Evolutionary conservation across 2,797 vertebrate genomes (phyloP).

Genomic region (Melanotaenia parkinsoni): DNA sequence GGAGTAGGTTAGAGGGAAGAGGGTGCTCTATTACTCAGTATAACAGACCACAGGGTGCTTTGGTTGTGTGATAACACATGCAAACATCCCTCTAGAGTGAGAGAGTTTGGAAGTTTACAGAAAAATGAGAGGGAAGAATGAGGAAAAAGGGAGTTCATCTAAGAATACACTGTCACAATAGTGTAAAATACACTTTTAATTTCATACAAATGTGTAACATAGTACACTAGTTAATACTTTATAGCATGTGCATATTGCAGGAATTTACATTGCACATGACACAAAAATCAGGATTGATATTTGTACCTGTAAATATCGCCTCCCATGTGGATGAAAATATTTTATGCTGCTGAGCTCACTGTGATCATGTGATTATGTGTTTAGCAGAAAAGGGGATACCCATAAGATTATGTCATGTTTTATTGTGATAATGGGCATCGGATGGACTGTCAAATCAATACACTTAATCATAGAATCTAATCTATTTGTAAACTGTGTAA

Average conservation of each 20-base stretch:
- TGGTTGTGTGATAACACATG: conserved; percentile 24
- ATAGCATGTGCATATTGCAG: neutral
- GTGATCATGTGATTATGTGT: no score
- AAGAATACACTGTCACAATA: neutral
- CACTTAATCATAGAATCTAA: no score
- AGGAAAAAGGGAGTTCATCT: conserved; percentile 10
- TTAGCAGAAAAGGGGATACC: no score
- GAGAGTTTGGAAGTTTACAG: conserved; percentile 12
- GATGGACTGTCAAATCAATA: no score
- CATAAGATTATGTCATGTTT: no score
- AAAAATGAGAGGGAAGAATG: conserved; percentile 31
- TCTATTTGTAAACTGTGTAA: no score
- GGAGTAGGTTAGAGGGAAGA: conserved; percentile 41
- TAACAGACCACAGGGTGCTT: conserved; percentile 51
- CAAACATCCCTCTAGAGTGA: conserved; percentile 28
- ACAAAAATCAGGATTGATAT: neutral
- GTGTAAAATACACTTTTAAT: conserved; percentile 2
- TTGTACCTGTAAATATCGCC: neutral
- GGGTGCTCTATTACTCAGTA: conserved; percentile 45
- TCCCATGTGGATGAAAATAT: neutral
- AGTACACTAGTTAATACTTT: neutral
- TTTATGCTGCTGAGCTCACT: neutral
- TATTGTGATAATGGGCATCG: no score
- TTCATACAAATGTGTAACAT: conserved; percentile 12
- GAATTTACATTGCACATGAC: neutral